Evolutionary conservation across 2,113 vertebrate genomes (phyloP).

Genomic region (Alligator mississippiensis): DNA sequence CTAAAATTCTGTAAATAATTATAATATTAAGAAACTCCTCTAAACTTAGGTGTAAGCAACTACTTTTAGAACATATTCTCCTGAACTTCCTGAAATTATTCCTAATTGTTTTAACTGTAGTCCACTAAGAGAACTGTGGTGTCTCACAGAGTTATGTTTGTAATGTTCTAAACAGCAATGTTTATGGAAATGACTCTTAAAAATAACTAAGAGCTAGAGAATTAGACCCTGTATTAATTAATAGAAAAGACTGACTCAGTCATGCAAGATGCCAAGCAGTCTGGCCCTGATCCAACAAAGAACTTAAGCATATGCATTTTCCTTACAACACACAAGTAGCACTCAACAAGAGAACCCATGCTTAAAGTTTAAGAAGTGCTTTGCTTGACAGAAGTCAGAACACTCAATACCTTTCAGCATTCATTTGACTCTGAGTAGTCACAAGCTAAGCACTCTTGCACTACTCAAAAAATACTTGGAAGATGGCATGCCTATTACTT

Average conservation of each 20-base stretch:
- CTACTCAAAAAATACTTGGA: neutral
- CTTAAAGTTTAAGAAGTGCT: neutral
- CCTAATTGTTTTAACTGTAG: neutral
- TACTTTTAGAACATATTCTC: neutral
- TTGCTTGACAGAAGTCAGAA: neutral
- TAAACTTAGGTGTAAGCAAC: neutral
- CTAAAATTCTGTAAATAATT: neutral
- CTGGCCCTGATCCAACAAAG: neutral
- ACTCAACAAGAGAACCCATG: neutral
- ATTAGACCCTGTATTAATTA: neutral
- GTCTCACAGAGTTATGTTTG: neutral
- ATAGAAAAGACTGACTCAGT: neutral
- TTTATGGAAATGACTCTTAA: neutral
- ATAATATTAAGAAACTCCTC: neutral
- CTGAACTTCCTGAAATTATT: neutral
- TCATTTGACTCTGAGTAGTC: neutral
- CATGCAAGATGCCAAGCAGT: neutral
- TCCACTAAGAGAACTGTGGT: neutral
- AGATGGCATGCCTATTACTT: neutral
- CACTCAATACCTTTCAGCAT: neutral
- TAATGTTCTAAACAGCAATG: neutral
- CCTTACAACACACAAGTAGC: neutral
- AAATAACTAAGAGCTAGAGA: neutral
- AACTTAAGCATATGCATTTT: neutral
- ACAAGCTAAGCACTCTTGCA: neutral